Evolutionary conservation across 2,888 invertebrate genomes (phyloP).

Genomic region (Campaea margaritaria): DNA sequence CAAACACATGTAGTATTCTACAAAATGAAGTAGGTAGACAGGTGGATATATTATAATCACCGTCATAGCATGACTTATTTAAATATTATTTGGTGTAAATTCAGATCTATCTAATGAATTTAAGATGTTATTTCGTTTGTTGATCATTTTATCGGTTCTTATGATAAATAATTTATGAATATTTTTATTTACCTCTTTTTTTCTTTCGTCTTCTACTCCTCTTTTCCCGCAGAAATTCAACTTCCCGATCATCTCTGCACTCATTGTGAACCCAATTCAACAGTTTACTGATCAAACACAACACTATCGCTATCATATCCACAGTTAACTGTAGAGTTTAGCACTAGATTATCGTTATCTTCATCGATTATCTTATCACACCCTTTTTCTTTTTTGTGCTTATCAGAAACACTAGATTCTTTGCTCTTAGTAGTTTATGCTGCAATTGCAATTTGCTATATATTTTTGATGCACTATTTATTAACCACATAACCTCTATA

Average conservation of each 20-base stretch:
- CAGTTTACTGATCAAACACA: slow-evolving; percentile 68
- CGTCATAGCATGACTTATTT: not conserved
- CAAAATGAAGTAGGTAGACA: too few species aligned
- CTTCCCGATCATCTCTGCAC: slow-evolving; percentile 16
- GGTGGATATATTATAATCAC: not conserved
- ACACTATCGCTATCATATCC: slow-evolving; percentile 71
- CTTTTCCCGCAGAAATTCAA: slow-evolving; percentile 1
- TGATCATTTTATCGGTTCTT: not conserved
- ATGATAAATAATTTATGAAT: not conserved
- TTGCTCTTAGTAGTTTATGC: too few species aligned
- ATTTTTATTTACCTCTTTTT: slow-evolving; percentile 28
- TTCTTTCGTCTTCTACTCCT: slow-evolving; percentile 14
- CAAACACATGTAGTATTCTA: slow-evolving; percentile 14
- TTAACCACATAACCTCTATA: not conserved
- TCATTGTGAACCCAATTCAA: slow-evolving; percentile 59
- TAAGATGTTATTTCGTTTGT: too few species aligned
- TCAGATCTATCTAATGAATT: too few species aligned
- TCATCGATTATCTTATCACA: slow-evolving; percentile 43
- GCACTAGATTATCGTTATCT: slow-evolving; percentile 45
- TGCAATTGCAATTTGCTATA: too few species aligned
- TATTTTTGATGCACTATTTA: too few species aligned
- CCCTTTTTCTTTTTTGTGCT: slow-evolving; percentile 62
- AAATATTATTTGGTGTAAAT: not conserved
- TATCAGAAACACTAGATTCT: slow-evolving; percentile 51
- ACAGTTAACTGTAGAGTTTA: slow-evolving; percentile 37